phyloP scores from a whole-genome alignment of 2,797 vertebrate genomes.

The Pseudomugil tenellus region DNA sequence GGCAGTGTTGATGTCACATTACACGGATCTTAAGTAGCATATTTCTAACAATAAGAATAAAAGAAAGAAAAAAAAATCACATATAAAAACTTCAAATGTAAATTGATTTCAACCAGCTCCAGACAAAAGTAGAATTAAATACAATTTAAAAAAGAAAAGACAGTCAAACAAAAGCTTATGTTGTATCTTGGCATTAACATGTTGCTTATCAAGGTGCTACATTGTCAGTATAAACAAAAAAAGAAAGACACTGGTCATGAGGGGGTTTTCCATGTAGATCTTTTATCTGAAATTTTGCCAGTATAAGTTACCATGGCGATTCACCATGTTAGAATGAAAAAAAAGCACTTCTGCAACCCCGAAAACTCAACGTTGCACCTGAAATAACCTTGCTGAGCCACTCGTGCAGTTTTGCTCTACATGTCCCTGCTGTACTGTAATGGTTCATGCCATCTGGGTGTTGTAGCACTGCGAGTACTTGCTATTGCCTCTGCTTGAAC shows the following conservation, averaged over 20 bases:
- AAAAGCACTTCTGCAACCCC: not conserved
- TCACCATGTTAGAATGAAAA: not conserved
- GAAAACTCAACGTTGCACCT: not conserved
- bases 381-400: not conserved
- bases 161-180: not conserved
- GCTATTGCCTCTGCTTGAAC: not conserved
- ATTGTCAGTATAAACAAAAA: not conserved
- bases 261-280: not conserved
- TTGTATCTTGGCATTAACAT: not conserved
- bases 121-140: not conserved
- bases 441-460: not conserved
- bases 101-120: not conserved
- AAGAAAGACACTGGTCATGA: not conserved
- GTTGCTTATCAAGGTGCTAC: not conserved
- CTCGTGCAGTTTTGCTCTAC: not conserved
- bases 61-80: not conserved
- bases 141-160: no score
- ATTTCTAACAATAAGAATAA: not conserved
- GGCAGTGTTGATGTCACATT: not conserved
- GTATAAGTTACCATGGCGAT: not conserved
- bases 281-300: not conserved
- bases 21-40: not conserved
- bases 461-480: constrained; percentile 19
- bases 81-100: not conserved
- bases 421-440: not conserved